Evolutionary conservation across 2,113 vertebrate genomes (phyloP).

Genomic region (Chaetops frenatus): DNA sequence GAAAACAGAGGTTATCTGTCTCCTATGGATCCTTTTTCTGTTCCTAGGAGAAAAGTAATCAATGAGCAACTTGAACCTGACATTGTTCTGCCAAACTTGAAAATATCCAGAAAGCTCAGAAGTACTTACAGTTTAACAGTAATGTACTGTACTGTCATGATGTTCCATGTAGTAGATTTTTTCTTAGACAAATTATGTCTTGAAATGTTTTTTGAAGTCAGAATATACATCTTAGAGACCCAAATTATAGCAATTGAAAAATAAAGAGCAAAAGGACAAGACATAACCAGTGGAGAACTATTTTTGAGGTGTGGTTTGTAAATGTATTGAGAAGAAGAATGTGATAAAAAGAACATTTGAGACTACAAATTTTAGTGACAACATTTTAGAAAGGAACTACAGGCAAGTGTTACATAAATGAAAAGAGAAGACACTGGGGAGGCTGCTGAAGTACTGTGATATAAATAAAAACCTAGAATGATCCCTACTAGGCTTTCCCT

Average conservation of each 20-base stretch:
- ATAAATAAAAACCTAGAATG: not conserved
- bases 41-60: not conserved
- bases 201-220: not conserved
- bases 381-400: not conserved
- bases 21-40: not conserved
- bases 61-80: not conserved
- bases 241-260: not conserved
- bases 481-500: not conserved
- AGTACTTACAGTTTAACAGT: not conserved
- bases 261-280: not conserved
- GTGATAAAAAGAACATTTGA: not conserved
- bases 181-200: not conserved
- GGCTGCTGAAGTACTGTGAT: not conserved
- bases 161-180: not conserved
- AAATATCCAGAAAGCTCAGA: not conserved
- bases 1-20: not conserved
- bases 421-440: not conserved
- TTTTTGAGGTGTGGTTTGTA: not conserved
- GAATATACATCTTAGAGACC: not conserved
- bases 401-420: not conserved
- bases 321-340: not conserved
- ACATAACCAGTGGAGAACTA: not conserved
- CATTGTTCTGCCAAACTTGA: not conserved
- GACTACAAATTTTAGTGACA: not conserved
- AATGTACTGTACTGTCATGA: not conserved